Evolutionary conservation across 2,888 invertebrate genomes (phyloP).

Genomic region (Cabera pusaria): DNA sequence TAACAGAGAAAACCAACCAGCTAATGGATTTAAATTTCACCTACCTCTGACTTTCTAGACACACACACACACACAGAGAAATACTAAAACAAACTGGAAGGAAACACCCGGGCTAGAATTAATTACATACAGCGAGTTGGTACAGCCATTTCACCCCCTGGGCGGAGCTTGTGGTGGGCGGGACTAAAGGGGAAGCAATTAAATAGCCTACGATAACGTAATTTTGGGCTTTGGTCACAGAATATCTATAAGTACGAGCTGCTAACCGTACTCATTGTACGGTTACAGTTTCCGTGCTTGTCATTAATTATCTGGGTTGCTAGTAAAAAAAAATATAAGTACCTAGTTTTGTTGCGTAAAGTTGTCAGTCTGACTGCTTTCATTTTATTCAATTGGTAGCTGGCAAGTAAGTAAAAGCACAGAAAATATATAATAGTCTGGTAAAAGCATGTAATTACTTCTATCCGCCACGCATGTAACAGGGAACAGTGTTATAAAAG

Average conservation of each 20-base stretch:
- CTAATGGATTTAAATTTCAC: conserved; percentile 4
- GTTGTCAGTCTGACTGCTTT: no score
- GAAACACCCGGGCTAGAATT: conserved; percentile 58
- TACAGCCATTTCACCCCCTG: conserved; percentile 24
- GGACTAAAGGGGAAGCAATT: conserved; percentile 41
- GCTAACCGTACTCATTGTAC: no score
- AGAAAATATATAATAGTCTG: no score
- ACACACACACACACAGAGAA: conserved; percentile 27
- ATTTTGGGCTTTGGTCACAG: conserved; percentile 38
- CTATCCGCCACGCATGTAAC: no score
- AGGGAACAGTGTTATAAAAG: no score
- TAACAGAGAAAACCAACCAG: no score
- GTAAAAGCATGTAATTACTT: no score
- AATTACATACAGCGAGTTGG: conserved; percentile 51
- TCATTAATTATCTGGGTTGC: no score
- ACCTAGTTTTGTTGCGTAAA: no score
- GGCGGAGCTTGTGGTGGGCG: conserved; percentile 39
- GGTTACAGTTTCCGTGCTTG: background rate
- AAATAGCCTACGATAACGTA: conserved; percentile 54
- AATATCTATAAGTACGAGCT: conserved; percentile 10
- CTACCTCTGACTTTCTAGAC: conserved; percentile 6
- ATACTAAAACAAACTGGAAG: conserved; percentile 40
- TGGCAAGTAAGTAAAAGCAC: no score
- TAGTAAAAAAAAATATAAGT: no score
- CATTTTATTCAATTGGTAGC: no score